Evolutionary conservation across 2,888 invertebrate genomes (phyloP).

Genomic region (Imbricaverruca yamaguchii): DNA sequence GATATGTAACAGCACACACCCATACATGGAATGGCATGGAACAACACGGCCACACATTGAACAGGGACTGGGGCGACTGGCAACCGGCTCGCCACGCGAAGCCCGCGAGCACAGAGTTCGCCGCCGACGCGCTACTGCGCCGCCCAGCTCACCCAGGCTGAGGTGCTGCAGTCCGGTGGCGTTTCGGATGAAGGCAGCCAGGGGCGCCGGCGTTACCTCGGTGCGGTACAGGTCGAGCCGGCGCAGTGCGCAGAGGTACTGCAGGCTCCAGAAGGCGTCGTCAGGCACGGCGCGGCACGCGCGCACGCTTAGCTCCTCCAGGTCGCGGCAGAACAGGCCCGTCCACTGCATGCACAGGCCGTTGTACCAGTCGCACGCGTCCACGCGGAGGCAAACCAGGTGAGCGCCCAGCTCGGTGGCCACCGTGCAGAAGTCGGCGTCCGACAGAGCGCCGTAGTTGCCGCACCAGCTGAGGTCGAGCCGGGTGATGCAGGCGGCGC

Average conservation of each 20-base stretch:
- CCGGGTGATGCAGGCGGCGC: not conserved
- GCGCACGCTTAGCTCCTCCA: slow-evolving; percentile 6
- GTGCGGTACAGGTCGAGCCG: slow-evolving; percentile 8
- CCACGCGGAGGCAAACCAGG: not conserved
- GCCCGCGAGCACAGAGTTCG: no score
- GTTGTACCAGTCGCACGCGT: slow-evolving; percentile 10
- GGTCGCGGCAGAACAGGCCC: not conserved
- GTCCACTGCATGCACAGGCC: slow-evolving; percentile 9
- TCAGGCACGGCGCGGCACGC: not conserved
- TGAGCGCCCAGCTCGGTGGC: not conserved
- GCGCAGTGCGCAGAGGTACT: slow-evolving; percentile 5
- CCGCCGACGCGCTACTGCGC: no score
- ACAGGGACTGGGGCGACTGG: no score
- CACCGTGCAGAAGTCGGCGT: not conserved
- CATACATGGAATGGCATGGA: no score
- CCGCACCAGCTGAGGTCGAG: slow-evolving; percentile 18
- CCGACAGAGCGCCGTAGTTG: not conserved
- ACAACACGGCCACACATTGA: no score
- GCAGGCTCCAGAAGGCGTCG: slow-evolving; percentile 17
- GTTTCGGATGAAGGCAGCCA: not conserved
- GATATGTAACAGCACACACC: no score
- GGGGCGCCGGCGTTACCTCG: not conserved
- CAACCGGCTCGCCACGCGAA: no score
- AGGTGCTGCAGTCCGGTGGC: slow-evolving; percentile 10
- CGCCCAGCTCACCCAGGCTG: not conserved